A percentile compares a stretch with the other conserved stretches of the same genome.
phyloP scores from a whole-genome alignment of 2,888 invertebrate genomes.

The Philopedon plagiatum region DNA sequence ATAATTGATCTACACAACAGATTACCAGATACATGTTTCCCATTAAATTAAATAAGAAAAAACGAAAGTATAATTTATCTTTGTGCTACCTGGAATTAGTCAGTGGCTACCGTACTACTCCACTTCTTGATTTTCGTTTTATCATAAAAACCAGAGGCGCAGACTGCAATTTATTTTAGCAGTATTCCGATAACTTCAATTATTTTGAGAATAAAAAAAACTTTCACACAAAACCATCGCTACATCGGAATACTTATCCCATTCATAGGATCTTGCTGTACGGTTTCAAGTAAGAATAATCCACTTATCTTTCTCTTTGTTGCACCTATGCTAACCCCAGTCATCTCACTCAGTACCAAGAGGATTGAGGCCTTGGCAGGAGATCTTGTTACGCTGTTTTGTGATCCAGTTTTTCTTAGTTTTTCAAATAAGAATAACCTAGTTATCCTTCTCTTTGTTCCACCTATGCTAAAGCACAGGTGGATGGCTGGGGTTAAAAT shows the following conservation, averaged over 20 bases:
- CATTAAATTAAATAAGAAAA: slow-evolving; percentile 36
- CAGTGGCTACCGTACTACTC: slow-evolving; percentile 38
- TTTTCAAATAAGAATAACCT: no score
- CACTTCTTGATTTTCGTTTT: slow-evolving; percentile 21
- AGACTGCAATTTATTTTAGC: not conserved
- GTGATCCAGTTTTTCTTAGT: no score
- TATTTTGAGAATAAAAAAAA: no score
- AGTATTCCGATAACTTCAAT: not conserved
- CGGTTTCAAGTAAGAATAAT: no score
- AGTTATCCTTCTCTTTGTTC: not conserved
- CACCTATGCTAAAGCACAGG: slow-evolving; percentile 16
- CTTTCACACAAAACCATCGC: no score
- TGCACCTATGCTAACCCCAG: slow-evolving; percentile 2
- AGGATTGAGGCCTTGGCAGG: slow-evolving; percentile 31
- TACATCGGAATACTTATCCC: no score
- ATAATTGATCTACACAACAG: slow-evolving; percentile 23
- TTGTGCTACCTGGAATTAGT: slow-evolving; percentile 43
- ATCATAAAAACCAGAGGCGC: slow-evolving; percentile 24
- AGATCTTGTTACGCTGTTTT: slow-evolving; percentile 21
- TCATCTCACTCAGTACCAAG: slow-evolving; percentile 21
- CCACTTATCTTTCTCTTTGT: no score
- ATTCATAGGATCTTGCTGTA: slow-evolving; percentile 32
- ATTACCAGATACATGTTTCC: slow-evolving; percentile 16
- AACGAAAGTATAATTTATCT: slow-evolving; percentile 38
- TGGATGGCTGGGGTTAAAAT: no score